Evolutionary conservation across 1,140 invertebrate genomes (phyloP).

Genomic region (Scaptomyza hsui): DNA sequence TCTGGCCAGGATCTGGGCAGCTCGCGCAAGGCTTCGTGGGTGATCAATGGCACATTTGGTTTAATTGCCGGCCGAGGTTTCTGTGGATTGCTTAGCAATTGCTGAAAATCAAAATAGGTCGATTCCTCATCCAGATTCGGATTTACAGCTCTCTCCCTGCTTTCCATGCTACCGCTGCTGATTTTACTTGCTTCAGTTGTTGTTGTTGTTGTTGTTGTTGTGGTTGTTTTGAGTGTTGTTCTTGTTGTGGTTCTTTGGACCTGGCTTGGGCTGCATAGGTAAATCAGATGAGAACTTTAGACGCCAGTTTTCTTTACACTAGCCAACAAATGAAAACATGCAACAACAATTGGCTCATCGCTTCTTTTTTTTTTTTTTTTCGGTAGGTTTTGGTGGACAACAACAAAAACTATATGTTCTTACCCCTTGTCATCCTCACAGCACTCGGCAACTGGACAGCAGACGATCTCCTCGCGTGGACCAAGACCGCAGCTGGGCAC

Average conservation of each 20-base stretch:
- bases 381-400: conserved; percentile 5
- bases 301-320: conserved; percentile 2
- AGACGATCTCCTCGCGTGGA: conserved; percentile 64
- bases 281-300: conserved; percentile 33
- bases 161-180: background rate
- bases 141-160: background rate
- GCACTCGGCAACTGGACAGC: conserved; percentile 60
- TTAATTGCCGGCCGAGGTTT: background rate
- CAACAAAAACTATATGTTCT: conserved; percentile 1
- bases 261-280: conserved; percentile 26
- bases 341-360: conserved; percentile 39
- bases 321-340: conserved; percentile 23
- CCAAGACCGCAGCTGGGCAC: conserved; percentile 64
- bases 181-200: background rate
- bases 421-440: conserved; percentile 39
- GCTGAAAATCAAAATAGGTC: conserved; percentile 32
- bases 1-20: background rate
- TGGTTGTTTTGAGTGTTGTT: background rate
- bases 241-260: background rate
- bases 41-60: conserved; percentile 3
- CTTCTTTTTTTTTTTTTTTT: background rate
- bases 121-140: conserved; percentile 14
- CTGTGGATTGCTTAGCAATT: conserved; percentile 7
- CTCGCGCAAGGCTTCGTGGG: background rate
- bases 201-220: conserved; percentile 3